These are phyloP conservation scores for Ooceraea biroi DNA, from an alignment of 1,140 invertebrate genomes.

Conservation along the genomic window DNA sequence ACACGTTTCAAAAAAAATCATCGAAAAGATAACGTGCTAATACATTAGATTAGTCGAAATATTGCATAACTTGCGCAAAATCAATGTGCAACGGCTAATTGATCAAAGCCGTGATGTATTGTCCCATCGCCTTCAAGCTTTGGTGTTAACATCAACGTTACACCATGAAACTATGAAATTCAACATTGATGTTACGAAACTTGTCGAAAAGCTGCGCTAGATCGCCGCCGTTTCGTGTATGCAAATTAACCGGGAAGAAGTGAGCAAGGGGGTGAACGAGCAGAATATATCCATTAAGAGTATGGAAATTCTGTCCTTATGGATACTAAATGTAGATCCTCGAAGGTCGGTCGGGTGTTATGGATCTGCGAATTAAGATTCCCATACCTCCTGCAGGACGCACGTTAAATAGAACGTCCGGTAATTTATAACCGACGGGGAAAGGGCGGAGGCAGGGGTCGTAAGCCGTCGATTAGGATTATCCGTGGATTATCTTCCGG, in stretches of 20 bases:
- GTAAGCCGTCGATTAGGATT: constrained; percentile 78
- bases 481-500: constrained; percentile 74
- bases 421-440: constrained; percentile 61
- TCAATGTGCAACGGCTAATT: constrained; percentile 3
- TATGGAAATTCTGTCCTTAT: constrained; percentile 23
- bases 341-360: not conserved
- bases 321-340: constrained; percentile 5
- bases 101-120: constrained; percentile 1
- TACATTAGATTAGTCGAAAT: not conserved
- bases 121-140: not conserved
- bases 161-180: not conserved
- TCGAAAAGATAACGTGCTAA: too few relatives aligned
- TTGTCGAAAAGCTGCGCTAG: constrained; percentile 11
- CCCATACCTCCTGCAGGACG: not conserved
- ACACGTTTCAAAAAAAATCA: too few relatives aligned
- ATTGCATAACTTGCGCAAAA: constrained; percentile 17
- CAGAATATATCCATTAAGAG: constrained; percentile 8
- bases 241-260: constrained; percentile 11
- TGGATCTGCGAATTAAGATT: constrained; percentile 39
- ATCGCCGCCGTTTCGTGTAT: constrained; percentile 3
- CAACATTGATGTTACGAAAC: constrained; percentile 46
- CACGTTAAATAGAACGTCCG: constrained; percentile 57
- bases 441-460: not conserved
- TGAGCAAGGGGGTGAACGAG: not conserved
- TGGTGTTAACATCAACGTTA: constrained; percentile 31